Base-by-base conservation (phyloP, 2,113 vertebrate species). In the Aspiorhynchus laticeps region DNA sequence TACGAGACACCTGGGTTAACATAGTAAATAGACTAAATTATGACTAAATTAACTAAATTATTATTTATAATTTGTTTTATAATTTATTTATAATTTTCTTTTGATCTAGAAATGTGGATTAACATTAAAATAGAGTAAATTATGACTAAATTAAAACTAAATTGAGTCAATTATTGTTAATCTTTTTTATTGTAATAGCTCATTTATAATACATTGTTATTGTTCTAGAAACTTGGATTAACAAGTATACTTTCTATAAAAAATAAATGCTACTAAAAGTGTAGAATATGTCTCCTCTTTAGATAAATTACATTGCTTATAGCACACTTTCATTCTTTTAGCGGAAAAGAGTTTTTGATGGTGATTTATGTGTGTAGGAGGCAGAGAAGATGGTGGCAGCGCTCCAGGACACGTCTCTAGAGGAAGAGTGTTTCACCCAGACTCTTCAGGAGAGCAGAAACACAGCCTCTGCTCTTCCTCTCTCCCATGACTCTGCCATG, bases 331-430 rank as follows among this genome's bases (percentile, higher is more conserved):
- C 11, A 38, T 71, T 71, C 17, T 75, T 75, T 15, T 26, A 26
- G 24, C 6, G 21, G 12, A 15, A 43, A 36, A 73, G 5, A 1
- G 24, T 46, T 76, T 76, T 43, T 76, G n/a, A 76, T 28, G 41
- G 59, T 77, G 79, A 43, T 90, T 7, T 77, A 6, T 87, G 53
- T 88, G 33, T 69, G 4, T 75, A 98, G 97, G 97, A 98, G 91
- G 97, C 97, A 0, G 97, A 98, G 91, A 97, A 97, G 93, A 96
- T 98, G 95, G 97, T 98, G 91, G 97, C 97, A 6, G 97, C 97
- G 2, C 92, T 98, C 87, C 97, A 98, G 91, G 97, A 98, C 92
- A 97, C 96, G 12, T 97, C 97, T 46, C 90, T 97, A 90, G 97
- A 98, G 78, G 97, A 98, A 88, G 97, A 98, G 90, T 96, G 95